Evolutionary conservation across 2,888 invertebrate species (phyloP), one percentile per base, ranked within the genome.

Genomic region (Sinhomidia bicolor): DNA sequence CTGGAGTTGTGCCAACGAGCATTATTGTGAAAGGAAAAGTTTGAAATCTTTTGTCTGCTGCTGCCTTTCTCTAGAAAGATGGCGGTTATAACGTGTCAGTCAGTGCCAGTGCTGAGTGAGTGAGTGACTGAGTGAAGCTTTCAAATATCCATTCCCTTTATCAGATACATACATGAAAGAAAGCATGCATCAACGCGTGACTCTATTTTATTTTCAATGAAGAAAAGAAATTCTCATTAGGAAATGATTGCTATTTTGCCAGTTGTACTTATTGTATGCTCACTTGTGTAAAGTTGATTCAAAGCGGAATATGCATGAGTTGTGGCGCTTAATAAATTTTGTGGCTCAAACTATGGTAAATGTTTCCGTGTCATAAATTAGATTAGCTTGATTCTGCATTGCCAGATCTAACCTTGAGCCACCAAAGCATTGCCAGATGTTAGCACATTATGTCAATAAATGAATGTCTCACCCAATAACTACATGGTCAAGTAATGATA

Each of bases 1-100:
- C 41, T 71, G 68, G 29, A 71, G 68, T 17, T 44, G 20, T 71
- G 68, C 68, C 68, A 71, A n/a, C 14, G 20, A 65, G 26, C 29
- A 32, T 36, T 36, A 36, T 26, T 29, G 20, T 20, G 68, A 41
- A 41, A 71, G 10, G 68, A 68, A 68, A 68, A 20, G 68, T 36
- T n/a, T 6, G 41, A 71, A 12, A 9, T 44, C 20, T 71, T 71
- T 41, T 32, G 41, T 23, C 36, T 44, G 68, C 62, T 47, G 47
- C 47, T 47, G 47, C 44, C 7, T 62, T 60, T 26, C 57, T 57
- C 23, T 9, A 23, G 6, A 60, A 26, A 6, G 60, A 60, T 60
- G 23, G 60, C 7, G 36, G 7, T 60, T 17, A 60, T 60, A 60
- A 23, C 12, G 60, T 60, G 60, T 60, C 60, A 60, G 60, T 60